Evolutionary conservation across 2,797 vertebrate species (phyloP), one percentile per base, ranked within the genome.

Genomic region (Aselliscus stoliczkanus): DNA sequence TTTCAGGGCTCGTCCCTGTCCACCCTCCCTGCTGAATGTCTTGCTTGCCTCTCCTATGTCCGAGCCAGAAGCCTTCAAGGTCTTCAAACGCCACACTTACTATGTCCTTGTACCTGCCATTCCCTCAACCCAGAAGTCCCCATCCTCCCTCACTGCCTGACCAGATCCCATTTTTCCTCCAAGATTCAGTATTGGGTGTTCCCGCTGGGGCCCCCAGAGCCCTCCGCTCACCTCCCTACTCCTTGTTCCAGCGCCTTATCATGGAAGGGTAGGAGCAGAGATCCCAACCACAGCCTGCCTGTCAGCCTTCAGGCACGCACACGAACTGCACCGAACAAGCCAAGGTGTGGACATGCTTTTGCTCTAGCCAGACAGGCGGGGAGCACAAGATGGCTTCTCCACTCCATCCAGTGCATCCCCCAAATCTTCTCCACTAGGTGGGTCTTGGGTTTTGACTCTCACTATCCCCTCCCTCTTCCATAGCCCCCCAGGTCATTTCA

Each of bases 51-150:
- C 80, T 56, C 1, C 13, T 7, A 4, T 1, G 15, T 12, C 39
- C 52, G 13, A 27, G 39, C n/a, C 83, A 62, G 27, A 81, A 17
- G 18, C 60, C 65, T 6, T 9, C 13, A 44, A 58, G 50, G 23
- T 42, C 73, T 56, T 20, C 84, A 0, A 8, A 50, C 31, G 37
- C 56, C 52, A 11, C 31, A 1, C 29, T 39, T 52, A 21, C 4
- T 2, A 11, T 23, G 39, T 29, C 37, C 56, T 31, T 15, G 37
- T 17, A 6, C 3, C 39, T 0, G 0, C 50, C 20, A 11, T 15
- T 25, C 18, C 34, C n/a, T 39, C 25, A 1, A 9, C 18, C 1
- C 44, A 8, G 47, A 52, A 52, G 54, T 7, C 47, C 1, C 7
- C 1, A 5, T 10, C n/a, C 34, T 39, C 20, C 31, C 2, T 25